phyloP scores from a whole-genome alignment of 2,113 vertebrate species.

The Protobothrops flavoviridis region DNA sequence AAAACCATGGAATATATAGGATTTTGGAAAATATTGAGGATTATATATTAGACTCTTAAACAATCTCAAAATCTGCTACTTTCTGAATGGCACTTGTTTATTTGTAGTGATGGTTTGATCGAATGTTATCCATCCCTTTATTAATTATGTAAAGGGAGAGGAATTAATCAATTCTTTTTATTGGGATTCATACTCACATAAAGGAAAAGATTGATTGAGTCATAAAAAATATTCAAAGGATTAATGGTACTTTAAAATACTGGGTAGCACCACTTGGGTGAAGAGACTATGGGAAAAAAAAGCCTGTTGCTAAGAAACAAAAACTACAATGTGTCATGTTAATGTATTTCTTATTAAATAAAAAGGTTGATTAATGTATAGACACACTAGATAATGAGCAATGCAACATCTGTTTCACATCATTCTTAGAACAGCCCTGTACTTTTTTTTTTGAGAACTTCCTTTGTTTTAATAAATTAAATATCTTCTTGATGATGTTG shows the following conservation, averaged over 20 bases:
- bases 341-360: slow-evolving; percentile 26
- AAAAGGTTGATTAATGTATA: not conserved
- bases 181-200: slow-evolving; percentile 8
- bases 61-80: not conserved
- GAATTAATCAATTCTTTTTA: slow-evolving; percentile 35
- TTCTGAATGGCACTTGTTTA: not conserved
- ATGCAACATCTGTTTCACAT: not conserved
- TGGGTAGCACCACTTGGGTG: not conserved
- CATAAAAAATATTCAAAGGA: not conserved
- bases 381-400: not conserved
- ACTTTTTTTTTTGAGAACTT: not conserved
- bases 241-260: slow-evolving; percentile 21
- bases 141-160: not conserved
- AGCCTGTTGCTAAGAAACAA: slow-evolving; percentile 22
- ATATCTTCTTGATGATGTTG: not conserved
- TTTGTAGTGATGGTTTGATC: slow-evolving; percentile 17
- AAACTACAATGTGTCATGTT: slow-evolving; percentile 13
- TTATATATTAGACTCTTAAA: not conserved
- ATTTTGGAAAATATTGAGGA: not conserved
- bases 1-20: not conserved
- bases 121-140: slow-evolving; percentile 7
- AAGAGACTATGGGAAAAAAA: not conserved
- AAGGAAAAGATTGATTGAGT: slow-evolving; percentile 26
- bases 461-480: not conserved
- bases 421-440: not conserved